These are phyloP conservation scores for Miopithecus talapoin DNA, from an alignment of 2,797 vertebrate species.

Conservation along the genomic window DNA sequence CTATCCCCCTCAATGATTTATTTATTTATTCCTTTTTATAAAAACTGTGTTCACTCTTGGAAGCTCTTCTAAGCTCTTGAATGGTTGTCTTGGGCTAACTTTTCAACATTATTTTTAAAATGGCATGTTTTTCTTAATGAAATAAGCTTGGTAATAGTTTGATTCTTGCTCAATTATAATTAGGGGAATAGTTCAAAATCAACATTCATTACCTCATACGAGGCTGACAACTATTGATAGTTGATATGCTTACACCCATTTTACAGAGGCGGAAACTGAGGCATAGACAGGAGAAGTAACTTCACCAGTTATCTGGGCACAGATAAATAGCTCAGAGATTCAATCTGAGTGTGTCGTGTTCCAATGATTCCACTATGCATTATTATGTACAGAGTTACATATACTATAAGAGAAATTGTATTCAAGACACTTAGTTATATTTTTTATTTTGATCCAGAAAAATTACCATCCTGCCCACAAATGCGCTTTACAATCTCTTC, in stretches of 20 bases:
- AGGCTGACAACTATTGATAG: no score
- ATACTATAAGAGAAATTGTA: not conserved
- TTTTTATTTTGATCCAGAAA: not conserved
- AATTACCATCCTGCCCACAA: not conserved
- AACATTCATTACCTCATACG: not conserved
- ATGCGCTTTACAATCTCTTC: not conserved
- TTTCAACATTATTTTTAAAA: not conserved
- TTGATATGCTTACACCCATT: not conserved
- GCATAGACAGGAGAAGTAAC: no score
- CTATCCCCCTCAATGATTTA: no score
- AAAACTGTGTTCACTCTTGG: not conserved
- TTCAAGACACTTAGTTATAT: not conserved
- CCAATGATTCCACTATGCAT: not conserved
- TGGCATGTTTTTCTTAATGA: not conserved
- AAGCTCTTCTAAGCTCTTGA: not conserved
- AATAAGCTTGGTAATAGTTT: not conserved
- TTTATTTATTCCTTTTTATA: not conserved
- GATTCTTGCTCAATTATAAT: not conserved
- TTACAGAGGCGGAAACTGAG: not conserved
- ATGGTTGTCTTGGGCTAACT: not conserved
- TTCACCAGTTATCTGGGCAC: no score
- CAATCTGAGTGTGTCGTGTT: accelerated
- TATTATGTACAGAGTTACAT: not conserved
- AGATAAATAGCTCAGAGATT: no score
- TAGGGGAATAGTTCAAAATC: not conserved